Conservation (phyloP, 37 sponge, comb jelly and placozoan species). For the Geodia barretti region DNA sequence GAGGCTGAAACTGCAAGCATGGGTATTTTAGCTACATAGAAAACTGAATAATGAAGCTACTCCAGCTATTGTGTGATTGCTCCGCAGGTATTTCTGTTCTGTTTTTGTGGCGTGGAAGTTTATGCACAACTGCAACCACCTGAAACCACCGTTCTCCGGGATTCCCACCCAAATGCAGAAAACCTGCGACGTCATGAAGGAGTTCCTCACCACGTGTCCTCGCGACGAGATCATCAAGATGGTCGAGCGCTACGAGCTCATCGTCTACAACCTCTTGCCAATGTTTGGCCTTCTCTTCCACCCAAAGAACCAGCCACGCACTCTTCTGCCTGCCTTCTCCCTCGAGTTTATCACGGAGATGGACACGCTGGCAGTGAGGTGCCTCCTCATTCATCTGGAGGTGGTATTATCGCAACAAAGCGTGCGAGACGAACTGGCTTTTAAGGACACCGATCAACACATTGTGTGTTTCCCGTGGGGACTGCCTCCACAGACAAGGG, state of each 20-base stretch:
- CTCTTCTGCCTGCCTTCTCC: not conserved
- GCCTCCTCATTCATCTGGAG: not conserved
- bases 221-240: not conserved
- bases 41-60: no score
- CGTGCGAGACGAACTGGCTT: not conserved
- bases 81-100: slow-evolving; percentile 13
- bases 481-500: not conserved
- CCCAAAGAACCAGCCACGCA: not conserved
- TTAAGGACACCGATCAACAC: not conserved
- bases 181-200: not conserved
- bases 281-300: slow-evolving; percentile 4
- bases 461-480: not conserved
- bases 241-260: not conserved
- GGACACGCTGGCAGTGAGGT: not conserved
- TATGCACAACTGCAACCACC: not conserved
- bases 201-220: not conserved
- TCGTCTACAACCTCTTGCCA: not conserved
- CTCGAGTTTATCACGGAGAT: not conserved
- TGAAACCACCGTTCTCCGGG: not conserved
- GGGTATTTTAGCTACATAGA: no score
- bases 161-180: slow-evolving; percentile 1
- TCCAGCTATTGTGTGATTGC: no score
- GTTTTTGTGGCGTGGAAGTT: not conserved
- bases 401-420: not conserved
- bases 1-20: no score